Percentiles rank a stretch among this genome's conserved stretches.
Evolutionary conservation across 2,888 invertebrate genomes (phyloP).

Genomic region (Parasteatoda lunata): DNA sequence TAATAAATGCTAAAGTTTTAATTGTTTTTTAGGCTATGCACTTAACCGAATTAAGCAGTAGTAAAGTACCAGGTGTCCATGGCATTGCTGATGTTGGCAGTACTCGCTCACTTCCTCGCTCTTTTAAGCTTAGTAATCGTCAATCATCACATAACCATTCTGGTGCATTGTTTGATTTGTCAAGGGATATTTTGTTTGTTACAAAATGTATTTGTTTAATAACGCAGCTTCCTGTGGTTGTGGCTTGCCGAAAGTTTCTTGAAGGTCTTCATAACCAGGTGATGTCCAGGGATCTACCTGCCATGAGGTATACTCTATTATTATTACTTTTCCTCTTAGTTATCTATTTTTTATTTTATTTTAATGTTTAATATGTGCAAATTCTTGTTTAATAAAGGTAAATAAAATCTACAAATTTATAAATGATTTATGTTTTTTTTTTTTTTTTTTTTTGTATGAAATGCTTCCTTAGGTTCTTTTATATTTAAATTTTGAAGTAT

Average conservation of each 20-base stretch:
- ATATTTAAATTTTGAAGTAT: too few species aligned
- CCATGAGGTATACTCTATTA: conserved; percentile 70
- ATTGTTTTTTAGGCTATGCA: conserved; percentile 66
- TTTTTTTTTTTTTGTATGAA: too few species aligned
- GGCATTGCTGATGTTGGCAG: conserved; percentile 75
- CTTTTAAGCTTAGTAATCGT: conserved; percentile 82
- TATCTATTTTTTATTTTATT: too few species aligned
- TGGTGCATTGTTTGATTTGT: conserved; percentile 83
- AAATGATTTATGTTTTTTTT: too few species aligned
- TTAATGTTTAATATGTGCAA: too few species aligned
- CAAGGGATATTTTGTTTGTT: conserved; percentile 94
- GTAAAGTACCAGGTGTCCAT: conserved; percentile 76
- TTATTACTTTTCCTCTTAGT: too few species aligned
- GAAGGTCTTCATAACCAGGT: conserved; percentile 88
- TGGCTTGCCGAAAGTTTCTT: conserved; percentile 87
- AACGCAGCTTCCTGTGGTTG: conserved; percentile 91
- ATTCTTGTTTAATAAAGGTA: too few species aligned
- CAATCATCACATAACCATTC: conserved; percentile 70
- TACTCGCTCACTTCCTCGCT: conserved; percentile 89
- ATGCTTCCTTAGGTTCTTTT: too few species aligned
- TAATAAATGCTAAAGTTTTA: background rate
- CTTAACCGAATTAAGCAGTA: conserved; percentile 80
- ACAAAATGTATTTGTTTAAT: conserved; percentile 95
- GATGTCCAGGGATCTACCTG: conserved; percentile 71
- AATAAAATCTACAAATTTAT: too few species aligned